Conservation (phyloP, 2,797 vertebrate genomes). For the Sebastes reedi region DNA sequence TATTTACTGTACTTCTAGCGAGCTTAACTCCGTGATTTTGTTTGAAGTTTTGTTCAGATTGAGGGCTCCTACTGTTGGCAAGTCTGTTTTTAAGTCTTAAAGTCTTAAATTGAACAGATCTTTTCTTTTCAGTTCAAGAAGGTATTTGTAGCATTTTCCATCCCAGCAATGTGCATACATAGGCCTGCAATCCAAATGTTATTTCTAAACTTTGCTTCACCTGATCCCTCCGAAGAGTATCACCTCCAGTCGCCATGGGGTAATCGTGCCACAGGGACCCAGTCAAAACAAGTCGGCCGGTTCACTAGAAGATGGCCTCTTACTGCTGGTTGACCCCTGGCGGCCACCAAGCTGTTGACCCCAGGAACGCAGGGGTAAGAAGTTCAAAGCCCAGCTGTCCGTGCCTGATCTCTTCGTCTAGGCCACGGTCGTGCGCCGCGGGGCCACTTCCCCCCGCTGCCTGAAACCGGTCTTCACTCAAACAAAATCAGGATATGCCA, state of each 20-base stretch:
- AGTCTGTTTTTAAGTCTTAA: conserved; percentile 59
- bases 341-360: conserved; percentile 80
- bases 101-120: conserved; percentile 55
- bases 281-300: conserved; percentile 76
- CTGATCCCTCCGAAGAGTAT: conserved; percentile 62
- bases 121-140: conserved; percentile 34
- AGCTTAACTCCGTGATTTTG: conserved; percentile 68
- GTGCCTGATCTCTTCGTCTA: conserved; percentile 69
- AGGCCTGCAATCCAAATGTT: conserved; percentile 49
- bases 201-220: conserved; percentile 71
- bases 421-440: conserved; percentile 55
- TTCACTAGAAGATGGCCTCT: conserved; percentile 75
- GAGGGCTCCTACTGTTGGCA: conserved; percentile 53
- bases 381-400: conserved; percentile 84
- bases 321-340: conserved; percentile 74
- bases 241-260: conserved; percentile 64
- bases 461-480: conserved; percentile 60
- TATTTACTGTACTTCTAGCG: conserved; percentile 68
- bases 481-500: conserved; percentile 72
- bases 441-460: conserved; percentile 73
- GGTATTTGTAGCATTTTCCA: conserved; percentile 42
- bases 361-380: conserved; percentile 74
- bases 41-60: conserved; percentile 70
- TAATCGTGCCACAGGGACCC: conserved; percentile 74
- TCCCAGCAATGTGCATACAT: conserved; percentile 18